Evolutionary conservation across 2,113 vertebrate genomes (phyloP).

Genomic region (Hepsetus odoe): DNA sequence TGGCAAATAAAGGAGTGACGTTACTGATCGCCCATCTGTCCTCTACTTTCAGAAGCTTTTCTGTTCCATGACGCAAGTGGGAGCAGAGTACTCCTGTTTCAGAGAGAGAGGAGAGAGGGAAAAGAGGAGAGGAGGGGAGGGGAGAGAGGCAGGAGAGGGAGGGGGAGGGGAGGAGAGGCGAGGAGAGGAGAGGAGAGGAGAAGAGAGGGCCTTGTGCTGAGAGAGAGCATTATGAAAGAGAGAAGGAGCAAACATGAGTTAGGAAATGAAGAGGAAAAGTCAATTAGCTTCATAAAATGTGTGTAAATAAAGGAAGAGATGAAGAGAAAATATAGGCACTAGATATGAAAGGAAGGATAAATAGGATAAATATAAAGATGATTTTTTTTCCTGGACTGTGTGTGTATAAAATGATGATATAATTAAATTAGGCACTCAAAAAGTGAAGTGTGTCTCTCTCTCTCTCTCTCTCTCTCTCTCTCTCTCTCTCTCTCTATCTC

Average conservation of each 20-base stretch:
- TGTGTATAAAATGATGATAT: too few species aligned
- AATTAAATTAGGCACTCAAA: too few species aligned
- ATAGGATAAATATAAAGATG: too few species aligned
- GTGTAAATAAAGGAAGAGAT: neutral
- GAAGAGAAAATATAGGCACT: neutral
- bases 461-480: neutral
- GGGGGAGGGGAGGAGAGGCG: slow-evolving; percentile 39
- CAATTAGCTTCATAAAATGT: neutral
- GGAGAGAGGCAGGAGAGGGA: slow-evolving; percentile 31
- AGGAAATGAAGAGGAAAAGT: slow-evolving; percentile 13
- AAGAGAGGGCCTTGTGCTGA: neutral
- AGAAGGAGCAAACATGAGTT: slow-evolving; percentile 4
- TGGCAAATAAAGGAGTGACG: slow-evolving; percentile 42
- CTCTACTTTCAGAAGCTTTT: slow-evolving; percentile 54
- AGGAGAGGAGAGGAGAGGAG: neutral
- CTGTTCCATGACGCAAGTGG: slow-evolving; percentile 82
- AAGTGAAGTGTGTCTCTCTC: too few species aligned
- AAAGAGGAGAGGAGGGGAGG: slow-evolving; percentile 55
- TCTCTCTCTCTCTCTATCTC: too few species aligned
- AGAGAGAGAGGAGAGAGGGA: slow-evolving; percentile 72
- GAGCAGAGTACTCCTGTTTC: slow-evolving; percentile 79
- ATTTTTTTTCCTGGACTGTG: too few species aligned
- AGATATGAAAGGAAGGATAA: neutral
- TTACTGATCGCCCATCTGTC: slow-evolving; percentile 48
- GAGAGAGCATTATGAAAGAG: neutral